Percentiles rank a stretch among this genome's conserved stretches.
Evolutionary conservation across 2,797 vertebrate genomes (phyloP).

Genomic region (Falco concolor): DNA sequence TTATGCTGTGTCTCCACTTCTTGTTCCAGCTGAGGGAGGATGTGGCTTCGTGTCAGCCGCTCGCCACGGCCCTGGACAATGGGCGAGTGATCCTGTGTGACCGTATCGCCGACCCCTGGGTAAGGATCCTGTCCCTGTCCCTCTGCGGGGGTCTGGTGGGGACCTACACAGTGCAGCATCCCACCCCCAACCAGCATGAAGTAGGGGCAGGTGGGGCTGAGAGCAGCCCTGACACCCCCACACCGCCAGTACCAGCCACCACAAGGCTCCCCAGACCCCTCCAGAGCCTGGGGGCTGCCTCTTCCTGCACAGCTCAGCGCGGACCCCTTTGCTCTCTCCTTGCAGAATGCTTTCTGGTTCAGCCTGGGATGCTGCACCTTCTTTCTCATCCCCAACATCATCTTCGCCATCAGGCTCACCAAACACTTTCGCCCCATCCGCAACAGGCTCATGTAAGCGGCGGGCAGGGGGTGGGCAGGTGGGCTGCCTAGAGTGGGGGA

Average conservation of each 20-base stretch:
- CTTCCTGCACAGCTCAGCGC: accelerated
- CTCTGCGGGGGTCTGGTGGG: accelerated
- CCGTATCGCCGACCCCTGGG: slow-evolving; percentile 78
- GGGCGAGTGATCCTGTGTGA: slow-evolving; percentile 74
- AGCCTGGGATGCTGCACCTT: slow-evolving; percentile 89
- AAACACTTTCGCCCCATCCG: slow-evolving; percentile 83
- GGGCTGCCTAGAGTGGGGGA: background rate
- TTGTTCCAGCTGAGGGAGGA: slow-evolving; percentile 68
- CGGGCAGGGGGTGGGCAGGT: accelerated
- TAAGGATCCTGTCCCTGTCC: background rate
- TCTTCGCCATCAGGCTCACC: slow-evolving; percentile 88
- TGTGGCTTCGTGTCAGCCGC: slow-evolving; percentile 75
- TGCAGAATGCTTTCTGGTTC: slow-evolving; percentile 96
- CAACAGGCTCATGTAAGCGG: slow-evolving; percentile 73
- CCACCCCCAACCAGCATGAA: background rate
- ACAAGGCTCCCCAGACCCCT: background rate
- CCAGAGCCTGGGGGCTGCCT: background rate
- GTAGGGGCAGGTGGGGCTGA: accelerated
- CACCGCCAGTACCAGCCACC: background rate
- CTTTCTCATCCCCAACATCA: slow-evolving; percentile 87
- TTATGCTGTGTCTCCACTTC: background rate
- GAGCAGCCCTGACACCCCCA: background rate
- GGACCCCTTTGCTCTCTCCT: accelerated
- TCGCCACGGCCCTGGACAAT: slow-evolving; percentile 73
- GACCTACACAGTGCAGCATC: accelerated